Conservation (phyloP, 2,113 vertebrate genomes). For the Chinchilla lanigera region DNA sequence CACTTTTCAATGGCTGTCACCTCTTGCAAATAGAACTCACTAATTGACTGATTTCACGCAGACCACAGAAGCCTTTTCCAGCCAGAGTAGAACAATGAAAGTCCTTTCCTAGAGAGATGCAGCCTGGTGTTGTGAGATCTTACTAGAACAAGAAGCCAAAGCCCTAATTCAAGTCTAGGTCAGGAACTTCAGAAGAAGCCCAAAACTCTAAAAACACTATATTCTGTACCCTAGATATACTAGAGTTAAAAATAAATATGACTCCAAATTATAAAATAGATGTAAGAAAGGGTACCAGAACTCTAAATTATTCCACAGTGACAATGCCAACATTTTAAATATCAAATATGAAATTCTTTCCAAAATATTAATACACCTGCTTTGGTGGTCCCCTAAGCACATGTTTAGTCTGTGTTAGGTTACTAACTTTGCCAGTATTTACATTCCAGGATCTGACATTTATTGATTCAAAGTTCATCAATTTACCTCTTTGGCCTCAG, state of each 20-base stretch:
- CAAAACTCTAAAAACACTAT: neutral
- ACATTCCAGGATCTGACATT: neutral
- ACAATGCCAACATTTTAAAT: neutral
- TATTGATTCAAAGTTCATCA: neutral
- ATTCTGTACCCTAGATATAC: neutral
- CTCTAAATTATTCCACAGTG: neutral
- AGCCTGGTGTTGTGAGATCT: neutral
- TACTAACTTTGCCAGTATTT: neutral
- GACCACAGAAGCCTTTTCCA: slow-evolving; percentile 18
- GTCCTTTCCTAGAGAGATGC: neutral
- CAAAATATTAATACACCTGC: neutral
- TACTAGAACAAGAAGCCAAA: neutral
- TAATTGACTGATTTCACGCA: neutral
- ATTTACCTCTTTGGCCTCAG: neutral
- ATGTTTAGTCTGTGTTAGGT: neutral
- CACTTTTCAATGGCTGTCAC: neutral
- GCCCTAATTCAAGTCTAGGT: neutral
- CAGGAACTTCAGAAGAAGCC: slow-evolving; percentile 34
- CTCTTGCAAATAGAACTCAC: neutral
- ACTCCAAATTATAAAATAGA: neutral
- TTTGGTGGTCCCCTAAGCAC: neutral
- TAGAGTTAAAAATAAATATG: slow-evolving; percentile 28
- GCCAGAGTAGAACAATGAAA: neutral
- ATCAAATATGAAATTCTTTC: neutral
- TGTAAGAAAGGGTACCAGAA: neutral